Percentiles rank a stretch among this genome's conserved stretches.
Conservation (phyloP, 2,113 vertebrate genomes). For the Phalacrocorax aristotelis region DNA sequence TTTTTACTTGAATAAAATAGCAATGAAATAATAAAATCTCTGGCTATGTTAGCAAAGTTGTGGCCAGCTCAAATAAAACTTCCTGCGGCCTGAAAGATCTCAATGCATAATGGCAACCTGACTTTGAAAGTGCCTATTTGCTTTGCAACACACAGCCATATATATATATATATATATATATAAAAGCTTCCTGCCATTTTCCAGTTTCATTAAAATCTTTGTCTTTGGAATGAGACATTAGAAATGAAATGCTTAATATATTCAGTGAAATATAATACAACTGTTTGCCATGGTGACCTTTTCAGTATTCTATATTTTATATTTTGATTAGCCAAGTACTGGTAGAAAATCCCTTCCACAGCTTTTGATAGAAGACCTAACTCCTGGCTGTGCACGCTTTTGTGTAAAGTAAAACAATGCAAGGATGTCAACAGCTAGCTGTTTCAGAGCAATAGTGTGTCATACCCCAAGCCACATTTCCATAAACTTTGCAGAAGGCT, state of each 20-base stretch:
- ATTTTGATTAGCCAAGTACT: conserved; percentile 31
- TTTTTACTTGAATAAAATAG: neutral
- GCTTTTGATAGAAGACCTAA: neutral
- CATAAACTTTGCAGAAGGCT: neutral
- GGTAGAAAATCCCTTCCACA: neutral
- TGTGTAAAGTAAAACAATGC: neutral
- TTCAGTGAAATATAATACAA: conserved; percentile 16
- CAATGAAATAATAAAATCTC: neutral
- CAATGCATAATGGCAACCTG: neutral
- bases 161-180: too few species aligned
- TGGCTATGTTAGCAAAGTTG: neutral
- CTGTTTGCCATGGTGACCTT: conserved; percentile 60
- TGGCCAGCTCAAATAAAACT: neutral
- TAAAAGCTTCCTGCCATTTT: neutral
- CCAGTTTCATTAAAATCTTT: conserved; percentile 40
- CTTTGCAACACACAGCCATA: neutral
- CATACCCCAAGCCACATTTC: neutral
- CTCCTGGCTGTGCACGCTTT: neutral
- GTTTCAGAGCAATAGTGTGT: neutral
- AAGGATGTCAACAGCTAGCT: neutral
- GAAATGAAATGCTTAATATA: conserved; percentile 41
- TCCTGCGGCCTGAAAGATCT: neutral
- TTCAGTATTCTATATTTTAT: conserved; percentile 42
- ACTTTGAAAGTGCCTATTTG: neutral
- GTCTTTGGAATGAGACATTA: conserved; percentile 19